These are phyloP conservation scores for Acanthosepion pharaonis DNA, from an alignment of 2,888 invertebrate species.

Conservation along the genomic window DNA sequence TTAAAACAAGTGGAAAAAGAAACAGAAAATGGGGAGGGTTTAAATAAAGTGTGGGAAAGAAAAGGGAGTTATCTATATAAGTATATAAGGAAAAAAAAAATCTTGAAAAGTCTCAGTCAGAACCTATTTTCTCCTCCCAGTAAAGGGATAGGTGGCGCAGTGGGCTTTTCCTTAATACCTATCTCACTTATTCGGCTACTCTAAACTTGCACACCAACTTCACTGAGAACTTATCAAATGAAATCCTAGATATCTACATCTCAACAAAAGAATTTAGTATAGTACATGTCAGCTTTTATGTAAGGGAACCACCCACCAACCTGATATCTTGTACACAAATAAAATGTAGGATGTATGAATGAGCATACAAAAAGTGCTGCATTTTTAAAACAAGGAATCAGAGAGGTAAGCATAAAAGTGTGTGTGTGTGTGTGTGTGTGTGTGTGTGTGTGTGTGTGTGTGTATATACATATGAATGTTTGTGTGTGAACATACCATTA, in stretches of 20 bases:
- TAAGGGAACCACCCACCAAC: slow-evolving; percentile 8
- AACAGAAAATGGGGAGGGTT: not conserved
- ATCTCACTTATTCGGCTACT: not conserved
- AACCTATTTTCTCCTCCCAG: slow-evolving; percentile 41
- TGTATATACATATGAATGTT: too few species aligned
- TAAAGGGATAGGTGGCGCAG: slow-evolving; percentile 48
- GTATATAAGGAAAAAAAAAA: not conserved
- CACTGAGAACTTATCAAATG: slow-evolving; percentile 7
- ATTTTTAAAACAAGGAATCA: not conserved
- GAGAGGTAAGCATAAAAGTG: slow-evolving; percentile 3
- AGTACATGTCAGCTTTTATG: not conserved
- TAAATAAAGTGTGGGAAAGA: slow-evolving; percentile 41
- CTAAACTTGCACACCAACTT: not conserved
- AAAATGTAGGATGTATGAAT: not conserved
- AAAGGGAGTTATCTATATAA: not conserved
- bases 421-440: not conserved
- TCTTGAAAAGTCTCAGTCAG: not conserved
- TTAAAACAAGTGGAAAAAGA: slow-evolving; percentile 8
- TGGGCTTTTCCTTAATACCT: slow-evolving; percentile 42
- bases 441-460: not conserved
- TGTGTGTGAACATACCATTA: not conserved
- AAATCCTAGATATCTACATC: not conserved
- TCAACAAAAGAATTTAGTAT: not conserved
- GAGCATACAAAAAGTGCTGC: slow-evolving; percentile 18
- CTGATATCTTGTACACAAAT: not conserved